phyloP scores from a whole-genome alignment of 2,113 vertebrate species.

The Sminthopsis crassicaudata region DNA sequence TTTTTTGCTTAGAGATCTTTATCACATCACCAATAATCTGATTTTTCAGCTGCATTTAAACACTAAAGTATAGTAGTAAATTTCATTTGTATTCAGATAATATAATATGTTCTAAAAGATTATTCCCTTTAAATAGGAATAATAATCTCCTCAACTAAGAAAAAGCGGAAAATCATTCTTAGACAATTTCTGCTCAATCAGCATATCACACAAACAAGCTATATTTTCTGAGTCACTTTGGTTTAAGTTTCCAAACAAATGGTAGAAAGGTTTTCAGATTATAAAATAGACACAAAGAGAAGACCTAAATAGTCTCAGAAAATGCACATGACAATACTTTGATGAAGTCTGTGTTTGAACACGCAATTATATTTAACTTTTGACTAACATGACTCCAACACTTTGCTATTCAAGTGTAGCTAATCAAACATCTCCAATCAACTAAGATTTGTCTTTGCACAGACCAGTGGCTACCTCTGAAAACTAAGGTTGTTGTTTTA shows the following conservation, averaged over 20 bases:
- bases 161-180: not conserved
- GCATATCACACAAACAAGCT: not conserved
- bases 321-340: not conserved
- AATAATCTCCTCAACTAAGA: slow-evolving; percentile 5
- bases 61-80: not conserved
- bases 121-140: not conserved
- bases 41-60: not conserved
- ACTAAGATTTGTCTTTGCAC: not conserved
- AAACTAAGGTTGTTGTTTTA: not conserved
- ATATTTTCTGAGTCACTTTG: slow-evolving; percentile 9
- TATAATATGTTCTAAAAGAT: not conserved
- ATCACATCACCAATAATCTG: not conserved
- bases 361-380: not conserved
- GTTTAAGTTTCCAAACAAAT: slow-evolving; percentile 9
- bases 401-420: not conserved
- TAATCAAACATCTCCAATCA: not conserved
- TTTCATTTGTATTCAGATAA: not conserved
- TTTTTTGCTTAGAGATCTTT: not conserved
- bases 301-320: not conserved
- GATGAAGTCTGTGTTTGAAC: not conserved
- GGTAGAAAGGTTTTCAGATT: slow-evolving; percentile 7
- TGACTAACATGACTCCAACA: slow-evolving; percentile 8
- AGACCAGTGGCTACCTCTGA: not conserved
- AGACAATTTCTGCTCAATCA: slow-evolving; percentile 21
- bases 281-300: not conserved